phyloP scores from a whole-genome alignment of 2,888 invertebrate species.

The Chorisops tibialis region DNA sequence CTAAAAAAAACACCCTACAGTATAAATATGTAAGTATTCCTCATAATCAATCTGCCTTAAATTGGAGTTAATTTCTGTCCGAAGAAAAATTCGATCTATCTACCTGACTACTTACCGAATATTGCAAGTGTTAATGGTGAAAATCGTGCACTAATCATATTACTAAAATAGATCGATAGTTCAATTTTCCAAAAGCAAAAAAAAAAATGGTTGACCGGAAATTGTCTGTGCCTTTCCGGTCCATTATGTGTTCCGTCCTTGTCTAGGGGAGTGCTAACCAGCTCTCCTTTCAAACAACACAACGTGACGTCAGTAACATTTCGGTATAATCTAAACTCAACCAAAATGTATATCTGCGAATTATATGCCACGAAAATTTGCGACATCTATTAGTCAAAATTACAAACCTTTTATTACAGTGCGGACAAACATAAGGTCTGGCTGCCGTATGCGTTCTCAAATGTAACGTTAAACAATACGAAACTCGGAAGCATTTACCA shows the following conservation, averaged over 20 bases:
- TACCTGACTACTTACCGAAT: too few species aligned
- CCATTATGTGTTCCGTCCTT: constrained; percentile 79
- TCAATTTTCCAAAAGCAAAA: constrained; percentile 1
- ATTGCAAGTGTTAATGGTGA: too few species aligned
- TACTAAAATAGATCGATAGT: too few species aligned
- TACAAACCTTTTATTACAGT: constrained; percentile 60
- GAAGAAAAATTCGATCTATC: too few species aligned
- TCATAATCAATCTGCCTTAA: too few species aligned
- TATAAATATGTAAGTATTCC: too few species aligned
- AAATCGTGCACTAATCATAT: too few species aligned
- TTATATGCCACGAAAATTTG: constrained; percentile 3
- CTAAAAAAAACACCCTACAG: too few species aligned
- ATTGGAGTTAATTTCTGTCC: too few species aligned
- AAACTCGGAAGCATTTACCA: constrained; percentile 75
- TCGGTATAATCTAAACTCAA: not conserved
- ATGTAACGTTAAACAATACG: constrained; percentile 75
- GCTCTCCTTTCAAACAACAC: constrained; percentile 99
- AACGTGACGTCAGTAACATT: not conserved
- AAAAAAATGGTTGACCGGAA: constrained; percentile 39
- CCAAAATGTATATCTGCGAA: not conserved
- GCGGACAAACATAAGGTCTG: constrained; percentile 70
- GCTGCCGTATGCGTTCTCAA: constrained; percentile 77
- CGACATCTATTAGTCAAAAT: constrained; percentile 5
- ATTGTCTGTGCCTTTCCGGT: constrained; percentile 48
- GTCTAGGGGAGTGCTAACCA: constrained; percentile 95